Evolutionary conservation across 2,888 invertebrate genomes (phyloP), one percentile per base, ranked within the genome.

Genomic region (Odontomyia ornata): DNA sequence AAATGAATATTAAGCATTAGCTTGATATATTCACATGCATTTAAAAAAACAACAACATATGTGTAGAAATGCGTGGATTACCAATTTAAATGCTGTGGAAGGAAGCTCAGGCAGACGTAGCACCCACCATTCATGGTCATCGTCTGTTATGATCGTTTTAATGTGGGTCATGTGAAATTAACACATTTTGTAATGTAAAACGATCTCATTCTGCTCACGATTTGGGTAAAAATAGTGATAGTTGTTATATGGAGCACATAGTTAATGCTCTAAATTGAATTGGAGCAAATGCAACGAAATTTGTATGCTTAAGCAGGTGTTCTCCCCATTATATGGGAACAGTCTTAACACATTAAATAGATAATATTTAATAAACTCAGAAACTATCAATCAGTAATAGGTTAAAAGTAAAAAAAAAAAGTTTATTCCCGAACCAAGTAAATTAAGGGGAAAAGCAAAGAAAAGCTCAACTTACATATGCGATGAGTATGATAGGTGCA

Each of bases 151-250:
- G 15, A 13, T 13, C 28, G 2, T 27, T 13, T 28, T 9, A 62
- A 62, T 27, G 62, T 62, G 28, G 62, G 28, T 25, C 62, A 62
- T 13, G 62, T 11, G 62, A 62, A 62, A 62, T 62, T 62, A 62
- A 62, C 62, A 52, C 52, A 52, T 52, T 52, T 52, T 52, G 4
- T 13, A 18, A 9, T 52, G 52, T 9, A 15, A n/a, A 52, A 9
- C 52, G 4, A 9, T 15, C 13, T 62, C 1, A 62, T 62, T 25
- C 28, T 62, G 27, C 27, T 62, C 62, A 62, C 62, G 62, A 62
- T 62, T 62, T 27, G n/a, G 62, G 28, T 27, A 25, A 62, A 62
- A n/a, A n/a, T n/a, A n/a, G 25, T n/a, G 15, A 13, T 27, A 25
- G 28, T 27, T 27, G 15, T 4, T 27, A 62, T 62, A 15, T 62